Percentiles rank a stretch among this genome's conserved stretches.
phyloP scores from a whole-genome alignment of 2,797 vertebrate genomes.

The Muscicapa comitata region DNA sequence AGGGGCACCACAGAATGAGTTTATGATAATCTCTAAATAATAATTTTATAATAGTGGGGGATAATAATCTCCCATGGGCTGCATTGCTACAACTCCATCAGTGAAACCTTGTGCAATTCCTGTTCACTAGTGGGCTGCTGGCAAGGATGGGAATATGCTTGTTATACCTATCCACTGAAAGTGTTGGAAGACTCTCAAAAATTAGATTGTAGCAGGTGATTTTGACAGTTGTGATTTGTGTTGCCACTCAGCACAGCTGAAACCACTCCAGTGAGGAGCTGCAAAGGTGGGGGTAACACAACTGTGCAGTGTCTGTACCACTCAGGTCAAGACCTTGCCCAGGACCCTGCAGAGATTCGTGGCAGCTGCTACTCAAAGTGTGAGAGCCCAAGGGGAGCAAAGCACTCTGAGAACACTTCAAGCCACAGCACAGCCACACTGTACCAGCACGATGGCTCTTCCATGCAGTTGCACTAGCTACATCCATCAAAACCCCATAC shows the following conservation, averaged over 20 bases:
- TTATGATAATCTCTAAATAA: background rate
- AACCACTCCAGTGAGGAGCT: background rate
- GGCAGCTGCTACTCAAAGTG: background rate
- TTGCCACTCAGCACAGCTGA: background rate
- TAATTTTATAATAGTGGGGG: background rate
- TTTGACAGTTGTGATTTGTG: background rate
- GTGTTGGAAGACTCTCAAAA: background rate
- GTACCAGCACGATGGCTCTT: background rate
- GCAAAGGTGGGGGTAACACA: background rate
- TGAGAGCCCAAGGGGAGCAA: background rate
- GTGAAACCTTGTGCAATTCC: background rate
- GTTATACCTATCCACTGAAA: background rate
- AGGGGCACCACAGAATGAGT: rapidly evolving
- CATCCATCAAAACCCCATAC: background rate
- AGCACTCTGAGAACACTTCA: background rate
- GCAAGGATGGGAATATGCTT: background rate
- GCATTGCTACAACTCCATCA: background rate
- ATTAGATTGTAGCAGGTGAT: background rate
- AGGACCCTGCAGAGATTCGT: background rate
- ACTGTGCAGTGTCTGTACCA: background rate
- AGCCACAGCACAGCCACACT: background rate
- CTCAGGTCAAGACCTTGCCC: background rate
- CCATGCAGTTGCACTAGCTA: background rate
- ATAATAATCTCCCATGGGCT: background rate
- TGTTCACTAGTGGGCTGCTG: background rate